These are phyloP conservation scores for Phodopus roborovskii DNA, from an alignment of 2,113 vertebrate species.

Conservation along the genomic window DNA sequence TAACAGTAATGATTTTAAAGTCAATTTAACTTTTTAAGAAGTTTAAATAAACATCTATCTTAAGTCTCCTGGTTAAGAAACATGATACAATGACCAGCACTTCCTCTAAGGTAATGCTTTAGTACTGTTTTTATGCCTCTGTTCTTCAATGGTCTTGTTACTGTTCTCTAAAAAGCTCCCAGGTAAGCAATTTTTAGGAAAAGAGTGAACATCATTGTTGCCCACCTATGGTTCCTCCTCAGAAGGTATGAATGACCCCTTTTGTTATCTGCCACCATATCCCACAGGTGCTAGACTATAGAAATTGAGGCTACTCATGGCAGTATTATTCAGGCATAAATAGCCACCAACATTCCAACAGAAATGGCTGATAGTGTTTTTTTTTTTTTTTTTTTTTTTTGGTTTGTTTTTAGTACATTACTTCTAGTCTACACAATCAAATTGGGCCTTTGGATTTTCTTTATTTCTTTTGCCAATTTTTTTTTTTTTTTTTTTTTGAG, in stretches of 20 bases:
- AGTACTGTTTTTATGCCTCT: background rate
- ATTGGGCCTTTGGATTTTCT: no score
- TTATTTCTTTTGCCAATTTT: no score
- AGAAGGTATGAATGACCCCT: background rate
- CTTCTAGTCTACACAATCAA: no score
- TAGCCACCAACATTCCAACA: background rate
- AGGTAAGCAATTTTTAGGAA: background rate
- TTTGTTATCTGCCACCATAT: background rate
- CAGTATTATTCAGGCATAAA: conserved; percentile 13
- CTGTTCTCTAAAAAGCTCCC: background rate
- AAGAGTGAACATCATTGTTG: background rate
- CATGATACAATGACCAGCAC: conserved; percentile 11
- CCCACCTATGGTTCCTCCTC: background rate
- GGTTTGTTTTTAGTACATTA: no score
- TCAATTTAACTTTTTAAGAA: background rate
- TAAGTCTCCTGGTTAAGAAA: background rate
- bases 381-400: no score
- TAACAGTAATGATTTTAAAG: conserved; percentile 29
- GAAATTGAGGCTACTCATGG: background rate
- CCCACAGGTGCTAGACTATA: background rate
- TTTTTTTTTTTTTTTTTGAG: no score
- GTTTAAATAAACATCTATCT: conserved; percentile 22
- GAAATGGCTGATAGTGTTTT: background rate
- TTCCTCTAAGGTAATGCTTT: background rate
- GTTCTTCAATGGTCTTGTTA: background rate